These are phyloP conservation scores for Cossypha caffra DNA, from an alignment of 2,797 vertebrate species.

Conservation along the genomic window DNA sequence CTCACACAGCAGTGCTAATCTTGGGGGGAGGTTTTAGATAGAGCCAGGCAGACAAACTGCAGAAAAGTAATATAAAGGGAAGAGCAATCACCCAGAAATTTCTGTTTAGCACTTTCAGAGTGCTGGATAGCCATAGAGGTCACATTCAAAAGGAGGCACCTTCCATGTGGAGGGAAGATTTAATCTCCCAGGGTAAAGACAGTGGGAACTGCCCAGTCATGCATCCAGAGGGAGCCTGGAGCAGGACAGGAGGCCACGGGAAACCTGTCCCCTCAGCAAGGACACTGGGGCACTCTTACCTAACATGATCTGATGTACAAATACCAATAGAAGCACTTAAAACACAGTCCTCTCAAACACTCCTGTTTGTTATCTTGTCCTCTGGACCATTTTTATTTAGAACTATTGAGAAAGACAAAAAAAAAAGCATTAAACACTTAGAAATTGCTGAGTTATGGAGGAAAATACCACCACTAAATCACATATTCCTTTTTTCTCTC, in stretches of 20 bases:
- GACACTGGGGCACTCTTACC: neutral
- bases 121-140: neutral
- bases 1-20: neutral
- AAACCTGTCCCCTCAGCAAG: neutral
- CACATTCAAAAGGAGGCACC: neutral
- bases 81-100: neutral
- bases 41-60: neutral
- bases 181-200: neutral
- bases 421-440: neutral
- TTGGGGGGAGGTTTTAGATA: neutral
- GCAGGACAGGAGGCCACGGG: neutral
- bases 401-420: neutral
- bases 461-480: neutral
- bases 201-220: neutral
- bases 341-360: neutral
- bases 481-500: neutral
- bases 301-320: neutral
- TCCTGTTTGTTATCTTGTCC: neutral
- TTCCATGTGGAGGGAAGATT: neutral
- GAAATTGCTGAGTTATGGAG: neutral
- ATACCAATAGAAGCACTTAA: neutral
- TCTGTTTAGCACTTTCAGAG: neutral
- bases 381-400: neutral
- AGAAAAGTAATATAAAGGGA: neutral
- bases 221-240: neutral